A percentile compares a stretch with the other conserved stretches of the same genome.
Evolutionary conservation across 2,888 invertebrate genomes (phyloP).

Genomic region (Dione vanillae): DNA sequence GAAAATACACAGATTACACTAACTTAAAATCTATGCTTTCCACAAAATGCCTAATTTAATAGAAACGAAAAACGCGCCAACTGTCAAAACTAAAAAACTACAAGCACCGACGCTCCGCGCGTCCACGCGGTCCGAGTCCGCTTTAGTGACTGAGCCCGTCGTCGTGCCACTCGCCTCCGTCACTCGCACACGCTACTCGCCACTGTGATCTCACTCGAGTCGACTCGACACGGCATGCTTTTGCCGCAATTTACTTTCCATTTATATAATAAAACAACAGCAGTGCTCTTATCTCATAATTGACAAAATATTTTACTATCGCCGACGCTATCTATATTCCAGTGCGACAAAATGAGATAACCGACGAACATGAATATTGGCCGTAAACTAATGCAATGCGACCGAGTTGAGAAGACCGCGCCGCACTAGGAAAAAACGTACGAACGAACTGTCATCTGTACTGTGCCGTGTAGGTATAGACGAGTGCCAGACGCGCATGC

Average conservation of each 20-base stretch:
- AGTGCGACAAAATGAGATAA: conserved; percentile 81
- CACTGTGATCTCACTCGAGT: conserved; percentile 56
- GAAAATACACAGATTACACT: conserved; percentile 83
- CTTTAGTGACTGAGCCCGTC: conserved; percentile 74
- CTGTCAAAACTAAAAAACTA: conserved; percentile 84
- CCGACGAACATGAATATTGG: conserved; percentile 67
- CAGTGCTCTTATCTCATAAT: conserved; percentile 72
- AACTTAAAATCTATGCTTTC: conserved; percentile 82
- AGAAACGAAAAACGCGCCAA: conserved; percentile 82
- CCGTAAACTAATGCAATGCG: conserved; percentile 72
- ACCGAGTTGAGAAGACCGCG: conserved; percentile 71
- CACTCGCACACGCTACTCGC: conserved; percentile 40
- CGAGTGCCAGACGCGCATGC: conserved; percentile 82
- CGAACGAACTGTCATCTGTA: conserved; percentile 73
- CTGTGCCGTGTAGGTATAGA: conserved; percentile 71
- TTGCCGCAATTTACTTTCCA: conserved; percentile 75
- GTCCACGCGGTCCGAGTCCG: conserved; percentile 81
- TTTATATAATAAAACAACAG: conserved; percentile 72
- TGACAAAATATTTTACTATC: conserved; percentile 75
- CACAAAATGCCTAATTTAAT: conserved; percentile 73
- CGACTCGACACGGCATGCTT: conserved; percentile 57
- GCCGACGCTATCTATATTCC: conserved; percentile 73
- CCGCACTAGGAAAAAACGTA: conserved; percentile 69
- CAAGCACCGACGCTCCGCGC: conserved; percentile 82
- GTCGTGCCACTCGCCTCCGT: conserved; percentile 54